Percentiles rank a stretch among this genome's conserved stretches.
phyloP scores from a whole-genome alignment of 2,113 vertebrate species.

The Cacatua alba region DNA sequence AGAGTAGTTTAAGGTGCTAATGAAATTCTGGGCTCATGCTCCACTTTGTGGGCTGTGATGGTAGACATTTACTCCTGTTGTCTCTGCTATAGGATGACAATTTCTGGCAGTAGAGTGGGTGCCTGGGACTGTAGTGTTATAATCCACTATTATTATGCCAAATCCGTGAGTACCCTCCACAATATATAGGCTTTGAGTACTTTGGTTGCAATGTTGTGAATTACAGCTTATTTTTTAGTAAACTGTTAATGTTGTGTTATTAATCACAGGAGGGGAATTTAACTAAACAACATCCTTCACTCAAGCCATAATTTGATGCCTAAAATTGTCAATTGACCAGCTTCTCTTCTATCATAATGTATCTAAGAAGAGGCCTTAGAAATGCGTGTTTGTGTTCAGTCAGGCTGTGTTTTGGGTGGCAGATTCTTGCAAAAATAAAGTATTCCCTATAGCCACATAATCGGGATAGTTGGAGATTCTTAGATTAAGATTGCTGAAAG shows the following conservation, averaged over 20 bases:
- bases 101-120: neutral
- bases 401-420: neutral
- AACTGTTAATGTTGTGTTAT: neutral
- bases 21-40: neutral
- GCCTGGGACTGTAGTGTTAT: neutral
- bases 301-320: neutral
- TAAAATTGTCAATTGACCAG: neutral
- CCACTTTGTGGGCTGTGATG: neutral
- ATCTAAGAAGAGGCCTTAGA: neutral
- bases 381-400: neutral
- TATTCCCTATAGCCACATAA: neutral
- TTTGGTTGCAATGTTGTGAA: neutral
- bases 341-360: neutral
- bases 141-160: neutral
- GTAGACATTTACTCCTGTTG: neutral
- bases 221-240: neutral
- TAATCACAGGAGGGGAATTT: neutral
- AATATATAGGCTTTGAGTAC: neutral
- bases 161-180: neutral
- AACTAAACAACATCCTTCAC: neutral
- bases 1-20: neutral
- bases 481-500: neutral
- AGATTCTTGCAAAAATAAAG: neutral
- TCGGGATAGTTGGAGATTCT: neutral
- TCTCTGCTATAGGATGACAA: neutral